Percentiles rank a stretch among this genome's conserved stretches.
Evolutionary conservation across 2,797 vertebrate species (phyloP).

Genomic region (Meriones psammophilus): DNA sequence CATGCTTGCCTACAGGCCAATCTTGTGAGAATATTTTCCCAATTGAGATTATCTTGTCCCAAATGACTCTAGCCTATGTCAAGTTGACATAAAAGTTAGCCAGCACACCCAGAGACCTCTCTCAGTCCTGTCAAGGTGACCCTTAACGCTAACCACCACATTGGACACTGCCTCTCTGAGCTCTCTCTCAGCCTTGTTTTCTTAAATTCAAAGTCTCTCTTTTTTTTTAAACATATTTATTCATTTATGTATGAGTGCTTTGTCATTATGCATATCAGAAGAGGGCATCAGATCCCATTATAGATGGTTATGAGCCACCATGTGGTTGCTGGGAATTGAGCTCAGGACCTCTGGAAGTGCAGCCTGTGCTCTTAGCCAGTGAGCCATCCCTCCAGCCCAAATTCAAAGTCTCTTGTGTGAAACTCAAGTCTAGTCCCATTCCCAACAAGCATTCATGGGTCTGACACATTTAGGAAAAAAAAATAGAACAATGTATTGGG

Average conservation of each 20-base stretch:
- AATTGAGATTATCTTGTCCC: not conserved
- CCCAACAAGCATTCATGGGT: not conserved
- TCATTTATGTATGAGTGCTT: too few relatives aligned
- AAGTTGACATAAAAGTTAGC: not conserved
- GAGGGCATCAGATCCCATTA: too few relatives aligned
- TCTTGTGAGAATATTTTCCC: not conserved
- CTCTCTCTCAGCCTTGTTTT: not conserved
- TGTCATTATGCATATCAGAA: too few relatives aligned
- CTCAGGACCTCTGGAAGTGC: too few relatives aligned
- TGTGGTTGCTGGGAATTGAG: too few relatives aligned
- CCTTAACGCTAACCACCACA: not conserved
- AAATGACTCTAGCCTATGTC: not conserved
- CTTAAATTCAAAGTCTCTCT: not conserved
- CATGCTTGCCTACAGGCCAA: not conserved
- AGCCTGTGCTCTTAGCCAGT: too few relatives aligned
- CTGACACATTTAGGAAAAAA: not conserved
- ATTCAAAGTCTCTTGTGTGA: not conserved
- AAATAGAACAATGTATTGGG: conserved; percentile 1
- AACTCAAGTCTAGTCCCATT: not conserved
- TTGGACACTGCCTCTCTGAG: not conserved
- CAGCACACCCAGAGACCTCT: not conserved
- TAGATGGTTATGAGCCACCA: too few relatives aligned
- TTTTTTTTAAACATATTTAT: too few relatives aligned
- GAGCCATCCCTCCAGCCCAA: not conserved
- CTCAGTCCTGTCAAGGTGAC: not conserved